Percentiles rank a stretch among this genome's conserved stretches.
These are phyloP conservation scores for Corvus hawaiiensis DNA, from an alignment of 2,113 vertebrate genomes.

Conservation along the genomic window DNA sequence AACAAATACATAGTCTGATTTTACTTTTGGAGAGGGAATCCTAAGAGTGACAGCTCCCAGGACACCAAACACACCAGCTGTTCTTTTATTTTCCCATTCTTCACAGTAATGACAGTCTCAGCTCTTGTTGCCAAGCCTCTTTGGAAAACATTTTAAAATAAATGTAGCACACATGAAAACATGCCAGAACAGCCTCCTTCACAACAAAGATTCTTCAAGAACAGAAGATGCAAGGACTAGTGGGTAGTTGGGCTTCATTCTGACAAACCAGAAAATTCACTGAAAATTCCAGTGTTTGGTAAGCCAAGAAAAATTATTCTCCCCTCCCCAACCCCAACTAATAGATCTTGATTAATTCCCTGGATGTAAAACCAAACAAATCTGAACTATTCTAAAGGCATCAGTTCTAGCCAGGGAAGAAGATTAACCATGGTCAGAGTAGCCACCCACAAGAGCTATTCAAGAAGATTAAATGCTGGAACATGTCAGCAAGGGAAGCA, in stretches of 20 bases:
- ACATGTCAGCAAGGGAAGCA: neutral
- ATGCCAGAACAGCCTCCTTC: neutral
- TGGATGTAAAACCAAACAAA: neutral
- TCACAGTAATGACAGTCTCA: neutral
- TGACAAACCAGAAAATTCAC: neutral
- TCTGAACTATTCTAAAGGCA: neutral
- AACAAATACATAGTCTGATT: conserved; percentile 15
- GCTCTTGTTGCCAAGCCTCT: neutral
- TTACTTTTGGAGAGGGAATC: conserved; percentile 31
- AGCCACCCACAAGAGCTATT: neutral
- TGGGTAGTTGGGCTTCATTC: neutral
- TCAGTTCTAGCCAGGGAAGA: neutral
- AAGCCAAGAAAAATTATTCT: neutral
- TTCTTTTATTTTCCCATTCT: neutral
- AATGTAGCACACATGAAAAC: neutral
- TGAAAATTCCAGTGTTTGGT: neutral
- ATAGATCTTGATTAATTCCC: neutral
- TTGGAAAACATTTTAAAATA: conserved; percentile 23
- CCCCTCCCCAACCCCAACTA: neutral
- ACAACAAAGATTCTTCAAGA: neutral
- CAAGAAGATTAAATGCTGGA: neutral
- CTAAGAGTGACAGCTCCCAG: neutral
- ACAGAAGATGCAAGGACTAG: neutral
- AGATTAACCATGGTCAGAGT: neutral
- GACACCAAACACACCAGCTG: conserved; percentile 24